Conservation (phyloP, 1,140 invertebrate genomes). For the Trichonephila clavata region DNA sequence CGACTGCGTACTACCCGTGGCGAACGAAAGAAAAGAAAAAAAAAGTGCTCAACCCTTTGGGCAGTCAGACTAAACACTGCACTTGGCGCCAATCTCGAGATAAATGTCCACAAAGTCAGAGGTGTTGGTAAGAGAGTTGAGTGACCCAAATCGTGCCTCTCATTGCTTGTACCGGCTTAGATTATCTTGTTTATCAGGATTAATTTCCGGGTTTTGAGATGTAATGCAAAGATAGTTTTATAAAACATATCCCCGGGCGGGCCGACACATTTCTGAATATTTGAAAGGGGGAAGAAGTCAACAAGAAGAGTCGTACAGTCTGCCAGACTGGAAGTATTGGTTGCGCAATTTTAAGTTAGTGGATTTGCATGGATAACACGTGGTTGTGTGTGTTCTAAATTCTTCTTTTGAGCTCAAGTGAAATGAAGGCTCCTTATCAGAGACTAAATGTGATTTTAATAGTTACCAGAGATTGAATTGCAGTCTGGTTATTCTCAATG, state of each 20-base stretch:
- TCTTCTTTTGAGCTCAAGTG: too few relatives aligned
- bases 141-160: constrained; percentile 60
- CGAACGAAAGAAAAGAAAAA: neutral
- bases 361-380: neutral
- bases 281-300: neutral
- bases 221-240: constrained; percentile 6
- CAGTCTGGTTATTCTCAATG: too few relatives aligned
- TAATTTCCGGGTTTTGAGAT: constrained; percentile 69
- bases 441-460: too few relatives aligned
- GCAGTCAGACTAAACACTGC: neutral
- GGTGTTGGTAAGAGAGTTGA: constrained; percentile 39
- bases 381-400: neutral
- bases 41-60: neutral
- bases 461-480: too few relatives aligned
- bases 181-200: constrained; percentile 56
- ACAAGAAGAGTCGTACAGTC: neutral
- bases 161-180: neutral
- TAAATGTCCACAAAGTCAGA: constrained; percentile 39
- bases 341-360: neutral
- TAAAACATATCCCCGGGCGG: constrained; percentile 1
- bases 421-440: too few relatives aligned
- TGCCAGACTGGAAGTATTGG: neutral
- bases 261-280: constrained; percentile 7
- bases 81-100: constrained; percentile 25
- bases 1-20: neutral